Evolutionary conservation across 2,888 invertebrate genomes (phyloP), one percentile per base, ranked within the genome.

Genomic region (Trimorus sp.): DNA sequence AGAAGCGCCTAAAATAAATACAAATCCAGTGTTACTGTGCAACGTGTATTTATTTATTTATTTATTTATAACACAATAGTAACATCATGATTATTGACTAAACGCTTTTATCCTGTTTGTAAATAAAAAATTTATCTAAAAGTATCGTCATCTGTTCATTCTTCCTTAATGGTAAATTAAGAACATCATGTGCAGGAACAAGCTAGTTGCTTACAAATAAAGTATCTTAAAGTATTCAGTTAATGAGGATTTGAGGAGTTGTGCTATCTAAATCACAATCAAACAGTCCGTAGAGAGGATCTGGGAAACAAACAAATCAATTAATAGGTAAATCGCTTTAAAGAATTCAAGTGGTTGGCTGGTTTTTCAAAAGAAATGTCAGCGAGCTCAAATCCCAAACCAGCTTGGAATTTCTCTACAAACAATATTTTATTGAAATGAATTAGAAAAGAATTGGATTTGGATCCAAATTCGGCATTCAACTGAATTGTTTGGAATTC

Each of bases 41-140:
- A 74, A 84, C 77, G 15, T 80, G 60, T 74, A 78, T 78, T 74
- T 68, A 78, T 78, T 82, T 79, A 79, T 71, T 79, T 79, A 79
- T 79, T 73, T 70, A 79, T 79, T 79, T 74, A 68, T 69, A 79
- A 79, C 74, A 69, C 66, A 79, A 65, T 68, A 59, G 48, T 74
- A 69, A 74, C 63, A 56, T 63, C 58, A 49, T 62, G 37, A 79
- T 74, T 66, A 68, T 73, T 63, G 53, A 66, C 73, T 79, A 74
- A 69, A 65, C 56, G 69, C 79, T 80, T 80, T 75, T 70, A 70
- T 75, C 79, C 79, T 80, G 75, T 75, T 75, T 80, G 79, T 80
- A 75, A 80, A 80, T 80, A 54, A 79, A 76, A 76, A 77, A 78
- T 70, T 78, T 73, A 78, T 82, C 62, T 66, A 82, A 70, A 82